Evolutionary conservation across 2,797 vertebrate species (phyloP).

Genomic region (Parauchenoglanis ngamensis): DNA sequence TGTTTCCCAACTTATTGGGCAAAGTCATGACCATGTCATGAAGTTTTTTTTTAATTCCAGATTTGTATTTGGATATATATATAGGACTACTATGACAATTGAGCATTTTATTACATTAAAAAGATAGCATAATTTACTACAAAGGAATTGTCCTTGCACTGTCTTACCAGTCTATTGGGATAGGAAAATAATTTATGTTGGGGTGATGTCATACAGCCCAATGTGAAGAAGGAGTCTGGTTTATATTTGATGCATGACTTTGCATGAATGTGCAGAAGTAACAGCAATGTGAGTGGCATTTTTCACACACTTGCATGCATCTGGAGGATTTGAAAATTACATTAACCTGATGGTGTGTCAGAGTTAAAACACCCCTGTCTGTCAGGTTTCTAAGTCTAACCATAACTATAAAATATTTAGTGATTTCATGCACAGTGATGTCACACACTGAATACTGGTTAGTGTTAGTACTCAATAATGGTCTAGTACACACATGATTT

Average conservation of each 20-base stretch:
- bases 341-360: background rate
- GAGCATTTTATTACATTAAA: background rate
- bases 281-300: background rate
- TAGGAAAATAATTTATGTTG: background rate
- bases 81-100: background rate
- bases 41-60: background rate
- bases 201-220: background rate
- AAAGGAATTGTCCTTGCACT: background rate
- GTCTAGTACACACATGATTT: background rate
- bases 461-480: background rate
- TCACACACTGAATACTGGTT: background rate
- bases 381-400: background rate
- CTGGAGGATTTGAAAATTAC: background rate
- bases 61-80: background rate
- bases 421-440: background rate
- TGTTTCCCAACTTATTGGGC: background rate
- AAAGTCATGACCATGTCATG: background rate
- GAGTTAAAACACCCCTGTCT: background rate
- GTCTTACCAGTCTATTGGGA: background rate
- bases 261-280: background rate
- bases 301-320: background rate
- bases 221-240: background rate
- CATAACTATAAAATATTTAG: background rate
- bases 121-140: background rate
- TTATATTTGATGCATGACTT: background rate